Percentiles rank a stretch among this genome's conserved stretches.
These are phyloP conservation scores for Platichthys stellatus DNA, from an alignment of 2,113 vertebrate species.

Conservation along the genomic window DNA sequence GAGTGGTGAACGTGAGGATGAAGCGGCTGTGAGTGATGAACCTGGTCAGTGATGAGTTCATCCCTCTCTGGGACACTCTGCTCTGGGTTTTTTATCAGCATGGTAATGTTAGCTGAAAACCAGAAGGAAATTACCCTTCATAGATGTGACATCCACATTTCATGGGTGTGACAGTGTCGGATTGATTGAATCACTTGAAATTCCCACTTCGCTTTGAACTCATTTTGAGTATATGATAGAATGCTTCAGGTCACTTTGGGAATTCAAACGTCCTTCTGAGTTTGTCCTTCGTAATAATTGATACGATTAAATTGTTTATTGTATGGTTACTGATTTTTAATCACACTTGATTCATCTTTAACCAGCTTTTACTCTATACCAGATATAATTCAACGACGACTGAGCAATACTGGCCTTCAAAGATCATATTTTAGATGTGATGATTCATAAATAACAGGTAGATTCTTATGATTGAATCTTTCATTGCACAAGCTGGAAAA, in stretches of 20 bases:
- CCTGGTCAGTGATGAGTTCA: constrained; percentile 48
- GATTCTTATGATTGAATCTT: background rate
- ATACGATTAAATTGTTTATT: constrained; percentile 13
- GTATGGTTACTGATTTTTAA: background rate
- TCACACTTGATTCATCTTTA: background rate
- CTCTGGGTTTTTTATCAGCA: constrained; percentile 33
- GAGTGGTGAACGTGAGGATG: constrained; percentile 21
- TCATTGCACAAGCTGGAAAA: constrained; percentile 20
- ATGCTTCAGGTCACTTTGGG: constrained; percentile 8
- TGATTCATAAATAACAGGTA: constrained; percentile 1
- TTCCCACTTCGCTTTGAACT: constrained; percentile 23
- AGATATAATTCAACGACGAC: constrained; percentile 6
- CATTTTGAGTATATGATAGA: constrained; percentile 29
- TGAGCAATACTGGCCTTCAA: background rate
- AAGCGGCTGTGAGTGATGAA: constrained; percentile 48
- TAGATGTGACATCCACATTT: constrained; percentile 46
- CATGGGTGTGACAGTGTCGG: constrained; percentile 27
- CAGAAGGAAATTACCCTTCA: constrained; percentile 59
- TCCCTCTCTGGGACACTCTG: constrained; percentile 40
- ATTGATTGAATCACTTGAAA: constrained; percentile 36
- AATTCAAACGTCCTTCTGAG: constrained; percentile 19
- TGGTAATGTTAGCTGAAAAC: constrained; percentile 38
- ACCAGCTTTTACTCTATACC: background rate
- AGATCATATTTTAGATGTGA: constrained; percentile 5
- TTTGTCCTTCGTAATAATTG: constrained; percentile 35